A percentile compares a stretch with the other conserved stretches of the same genome.
phyloP scores from a whole-genome alignment of 92 coral and sea anemone species.

The Epizoanthus rinbou region DNA sequence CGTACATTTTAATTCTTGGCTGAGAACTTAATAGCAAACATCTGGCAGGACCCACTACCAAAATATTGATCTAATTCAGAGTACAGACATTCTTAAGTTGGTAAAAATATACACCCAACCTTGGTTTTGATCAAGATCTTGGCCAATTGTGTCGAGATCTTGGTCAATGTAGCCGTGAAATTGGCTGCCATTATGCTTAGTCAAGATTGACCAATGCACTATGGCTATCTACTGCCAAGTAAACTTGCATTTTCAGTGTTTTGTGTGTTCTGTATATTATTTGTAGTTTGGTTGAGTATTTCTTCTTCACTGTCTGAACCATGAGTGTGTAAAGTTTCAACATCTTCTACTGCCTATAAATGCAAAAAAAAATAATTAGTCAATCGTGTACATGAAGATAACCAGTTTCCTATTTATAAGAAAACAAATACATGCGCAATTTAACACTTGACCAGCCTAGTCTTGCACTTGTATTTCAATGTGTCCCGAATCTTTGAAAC shows the following conservation, averaged over 20 bases:
- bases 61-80: too few species aligned
- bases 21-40: too few species aligned
- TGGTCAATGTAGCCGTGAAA: background rate
- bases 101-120: too few species aligned
- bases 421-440: too few species aligned
- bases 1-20: too few species aligned
- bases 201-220: background rate
- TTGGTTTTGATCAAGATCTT: background rate
- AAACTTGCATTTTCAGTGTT: conserved; percentile 35
- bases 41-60: too few species aligned
- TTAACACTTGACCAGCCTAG: too few species aligned
- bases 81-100: too few species aligned
- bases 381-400: background rate
- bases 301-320: conserved; percentile 78
- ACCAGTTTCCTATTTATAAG: background rate
- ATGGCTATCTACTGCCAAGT: conserved; percentile 28
- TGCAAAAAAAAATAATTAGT: background rate
- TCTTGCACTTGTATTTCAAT: too few species aligned
- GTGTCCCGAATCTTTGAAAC: too few species aligned
- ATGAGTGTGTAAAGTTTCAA: background rate
- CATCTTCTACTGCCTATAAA: conserved; percentile 37
- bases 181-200: background rate
- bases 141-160: too few species aligned
- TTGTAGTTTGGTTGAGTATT: conserved; percentile 33
- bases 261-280: background rate